Conservation (phyloP, 1,140 invertebrate genomes). For the Venustaconcha ellipsiformis region DNA sequence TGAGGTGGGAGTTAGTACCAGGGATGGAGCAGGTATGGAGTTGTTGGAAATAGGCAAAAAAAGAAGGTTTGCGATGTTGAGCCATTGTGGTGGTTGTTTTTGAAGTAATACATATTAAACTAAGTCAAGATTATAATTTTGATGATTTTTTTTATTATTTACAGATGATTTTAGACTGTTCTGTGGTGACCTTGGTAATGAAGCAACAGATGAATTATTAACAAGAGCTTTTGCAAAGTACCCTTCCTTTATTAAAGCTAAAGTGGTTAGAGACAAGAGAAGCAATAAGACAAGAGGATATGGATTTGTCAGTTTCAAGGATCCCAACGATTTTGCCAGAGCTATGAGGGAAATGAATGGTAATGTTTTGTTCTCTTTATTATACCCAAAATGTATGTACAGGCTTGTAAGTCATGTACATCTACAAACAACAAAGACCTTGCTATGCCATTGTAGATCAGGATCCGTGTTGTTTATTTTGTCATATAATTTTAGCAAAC, state of each 20-base stretch:
- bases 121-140: neutral
- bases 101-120: neutral
- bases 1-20: neutral
- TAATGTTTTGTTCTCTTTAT: slow-evolving; percentile 45
- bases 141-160: slow-evolving; percentile 34
- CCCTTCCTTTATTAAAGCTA: slow-evolving; percentile 93
- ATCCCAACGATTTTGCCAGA: slow-evolving; percentile 96
- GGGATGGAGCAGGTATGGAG: neutral
- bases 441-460: too few relatives aligned
- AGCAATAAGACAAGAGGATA: slow-evolving; percentile 99
- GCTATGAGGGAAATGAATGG: slow-evolving; percentile 98
- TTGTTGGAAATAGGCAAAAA: neutral
- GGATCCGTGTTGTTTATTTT: too few relatives aligned
- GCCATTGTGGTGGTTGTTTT: neutral
- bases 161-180: slow-evolving; percentile 98
- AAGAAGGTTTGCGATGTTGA: neutral
- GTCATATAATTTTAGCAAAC: too few relatives aligned
- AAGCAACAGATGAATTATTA: slow-evolving; percentile 97
- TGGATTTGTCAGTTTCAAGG: slow-evolving; percentile 98
- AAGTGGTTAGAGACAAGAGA: slow-evolving; percentile 95
- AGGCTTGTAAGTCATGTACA: too few relatives aligned
- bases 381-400: neutral
- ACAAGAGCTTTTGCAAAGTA: slow-evolving; percentile 95
- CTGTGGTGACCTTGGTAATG: slow-evolving; percentile 98
- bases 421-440: too few relatives aligned